phyloP scores from a whole-genome alignment of 2,113 vertebrate species.

The Theristicus caerulescens region DNA sequence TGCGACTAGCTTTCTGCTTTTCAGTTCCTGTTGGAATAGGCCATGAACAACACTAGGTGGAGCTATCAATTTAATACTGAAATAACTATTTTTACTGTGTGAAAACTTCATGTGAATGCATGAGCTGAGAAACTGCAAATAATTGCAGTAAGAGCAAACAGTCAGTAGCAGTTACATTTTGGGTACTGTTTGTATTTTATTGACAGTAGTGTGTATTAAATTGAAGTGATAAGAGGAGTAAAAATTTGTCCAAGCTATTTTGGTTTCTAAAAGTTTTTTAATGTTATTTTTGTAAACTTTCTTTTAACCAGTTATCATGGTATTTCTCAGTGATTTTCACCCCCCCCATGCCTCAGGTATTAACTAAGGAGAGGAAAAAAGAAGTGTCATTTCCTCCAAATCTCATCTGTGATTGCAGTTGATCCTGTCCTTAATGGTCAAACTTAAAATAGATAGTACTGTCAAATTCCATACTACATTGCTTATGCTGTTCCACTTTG shows the following conservation, averaged over 20 bases:
- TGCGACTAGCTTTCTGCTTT: neutral
- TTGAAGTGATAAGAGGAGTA: neutral
- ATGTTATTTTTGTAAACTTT: neutral
- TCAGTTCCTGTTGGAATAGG: neutral
- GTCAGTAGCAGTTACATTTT: neutral
- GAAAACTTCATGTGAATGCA: neutral
- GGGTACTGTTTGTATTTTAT: neutral
- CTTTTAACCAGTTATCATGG: neutral
- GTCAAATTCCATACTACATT: neutral
- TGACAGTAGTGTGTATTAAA: neutral
- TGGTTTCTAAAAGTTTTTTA: neutral
- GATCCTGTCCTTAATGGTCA: neutral
- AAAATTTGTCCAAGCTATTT: neutral
- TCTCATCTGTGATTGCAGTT: neutral
- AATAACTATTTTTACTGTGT: neutral
- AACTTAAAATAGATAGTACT: neutral
- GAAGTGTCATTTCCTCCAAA: neutral
- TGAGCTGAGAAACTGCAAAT: neutral
- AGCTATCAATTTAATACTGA: neutral
- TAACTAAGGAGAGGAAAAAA: neutral
- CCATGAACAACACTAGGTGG: conserved; percentile 36
- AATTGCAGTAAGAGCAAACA: neutral
- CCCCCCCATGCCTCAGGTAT: neutral
- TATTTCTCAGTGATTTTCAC: neutral
- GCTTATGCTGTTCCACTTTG: neutral